Percentiles rank a stretch among this genome's conserved stretches.
phyloP scores from a whole-genome alignment of 2,888 invertebrate genomes.

The Pseudanteris insignis region DNA sequence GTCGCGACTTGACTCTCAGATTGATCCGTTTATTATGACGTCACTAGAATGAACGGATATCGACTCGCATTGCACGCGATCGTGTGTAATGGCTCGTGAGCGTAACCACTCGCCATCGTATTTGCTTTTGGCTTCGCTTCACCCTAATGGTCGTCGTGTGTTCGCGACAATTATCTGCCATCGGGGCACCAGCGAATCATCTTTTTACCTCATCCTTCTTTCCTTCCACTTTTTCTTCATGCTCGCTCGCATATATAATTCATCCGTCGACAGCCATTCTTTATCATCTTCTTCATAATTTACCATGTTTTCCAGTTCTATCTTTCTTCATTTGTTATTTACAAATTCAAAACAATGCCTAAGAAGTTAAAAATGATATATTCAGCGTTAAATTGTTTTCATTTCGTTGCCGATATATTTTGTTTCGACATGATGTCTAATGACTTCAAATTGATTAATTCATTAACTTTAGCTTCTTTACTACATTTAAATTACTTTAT shows the following conservation, averaged over 20 bases:
- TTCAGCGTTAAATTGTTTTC: too few relatives aligned
- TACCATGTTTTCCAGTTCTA: too few relatives aligned
- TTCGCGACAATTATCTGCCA: constrained; percentile 44
- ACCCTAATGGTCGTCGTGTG: constrained; percentile 38
- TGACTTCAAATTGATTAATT: too few relatives aligned
- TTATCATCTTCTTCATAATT: too few relatives aligned
- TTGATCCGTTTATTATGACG: constrained; percentile 59
- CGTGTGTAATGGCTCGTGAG: constrained; percentile 36
- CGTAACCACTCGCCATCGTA: constrained; percentile 23
- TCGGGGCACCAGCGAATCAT: constrained; percentile 27
- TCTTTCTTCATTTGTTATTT: too few relatives aligned
- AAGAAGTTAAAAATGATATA: too few relatives aligned
- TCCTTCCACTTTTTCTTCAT: constrained; percentile 1
- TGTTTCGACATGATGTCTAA: too few relatives aligned
- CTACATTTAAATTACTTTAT: too few relatives aligned
- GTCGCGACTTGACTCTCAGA: constrained; percentile 63
- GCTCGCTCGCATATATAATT: constrained; percentile 29
- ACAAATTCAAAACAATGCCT: too few relatives aligned
- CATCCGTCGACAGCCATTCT: constrained; percentile 31
- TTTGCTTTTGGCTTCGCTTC: background rate
- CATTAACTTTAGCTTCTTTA: too few relatives aligned
- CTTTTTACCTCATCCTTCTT: constrained; percentile 9
- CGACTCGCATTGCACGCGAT: constrained; percentile 31
- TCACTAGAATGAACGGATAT: constrained; percentile 44
- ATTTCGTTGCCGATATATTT: too few relatives aligned